These are phyloP conservation scores for Lithophane socia DNA, from an alignment of 2,888 invertebrate species.

Conservation along the genomic window DNA sequence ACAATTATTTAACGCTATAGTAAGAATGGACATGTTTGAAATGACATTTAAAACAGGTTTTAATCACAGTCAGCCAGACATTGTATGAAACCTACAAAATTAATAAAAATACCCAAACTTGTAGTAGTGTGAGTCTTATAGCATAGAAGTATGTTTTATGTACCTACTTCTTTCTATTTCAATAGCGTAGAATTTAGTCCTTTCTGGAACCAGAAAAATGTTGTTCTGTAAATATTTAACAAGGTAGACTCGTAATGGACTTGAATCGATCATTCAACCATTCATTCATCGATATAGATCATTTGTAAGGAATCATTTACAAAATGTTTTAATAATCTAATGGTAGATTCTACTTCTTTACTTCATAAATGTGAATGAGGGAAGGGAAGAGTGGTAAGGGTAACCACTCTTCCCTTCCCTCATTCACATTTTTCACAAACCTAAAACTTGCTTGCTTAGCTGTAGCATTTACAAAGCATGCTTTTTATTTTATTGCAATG, in stretches of 20 bases:
- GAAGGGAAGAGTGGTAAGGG: too few relatives aligned
- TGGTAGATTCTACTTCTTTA: neutral
- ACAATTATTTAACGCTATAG: neutral
- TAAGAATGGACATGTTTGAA: slow-evolving; percentile 1
- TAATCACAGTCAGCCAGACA: neutral
- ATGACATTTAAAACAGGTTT: slow-evolving; percentile 19
- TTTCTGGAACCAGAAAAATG: neutral
- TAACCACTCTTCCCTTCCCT: too few relatives aligned
- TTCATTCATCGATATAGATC: too few relatives aligned
- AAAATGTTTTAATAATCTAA: neutral
- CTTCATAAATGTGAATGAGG: neutral
- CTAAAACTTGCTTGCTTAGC: slow-evolving; percentile 1
- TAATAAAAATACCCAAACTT: neutral
- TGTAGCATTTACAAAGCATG: slow-evolving; percentile 17
- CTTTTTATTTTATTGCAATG: neutral
- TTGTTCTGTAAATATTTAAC: slow-evolving; percentile 16
- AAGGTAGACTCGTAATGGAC: neutral
- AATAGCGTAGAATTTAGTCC: neutral
- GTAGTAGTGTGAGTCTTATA: neutral
- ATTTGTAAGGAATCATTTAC: neutral
- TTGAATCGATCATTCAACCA: too few relatives aligned
- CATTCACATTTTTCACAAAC: neutral
- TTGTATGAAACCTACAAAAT: neutral
- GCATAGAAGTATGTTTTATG: neutral
- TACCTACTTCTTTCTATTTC: neutral